Evolutionary conservation across 2,797 vertebrate genomes (phyloP), one percentile per base, ranked within the genome.

Genomic region (Fistularia commersonii): DNA sequence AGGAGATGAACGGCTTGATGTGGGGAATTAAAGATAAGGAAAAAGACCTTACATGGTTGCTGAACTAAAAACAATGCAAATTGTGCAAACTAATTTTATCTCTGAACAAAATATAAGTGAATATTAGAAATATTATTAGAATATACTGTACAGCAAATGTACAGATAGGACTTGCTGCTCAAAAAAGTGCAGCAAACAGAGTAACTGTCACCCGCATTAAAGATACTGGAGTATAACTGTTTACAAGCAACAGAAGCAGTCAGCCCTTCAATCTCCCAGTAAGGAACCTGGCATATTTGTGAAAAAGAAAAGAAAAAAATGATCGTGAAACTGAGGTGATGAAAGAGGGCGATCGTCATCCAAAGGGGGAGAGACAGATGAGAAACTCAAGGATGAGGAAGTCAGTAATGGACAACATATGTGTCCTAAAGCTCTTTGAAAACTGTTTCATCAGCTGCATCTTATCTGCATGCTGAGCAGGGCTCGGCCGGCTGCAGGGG

Each of bases 401-500:
- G 69, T 79, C 74, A 63, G 54, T 86, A 88, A 86, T 83, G 60
- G 70, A 67, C 75, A 84, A 74, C 82, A 83, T 51, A 52, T 84
- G 78, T 54, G 41, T 49, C 57, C 49, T 38, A 50, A 2, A 5
- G 13, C 59, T 72, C 53, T 45, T 38, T 37, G 61, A 67, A 77
- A 79, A 71, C 41, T 77, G 77, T 82, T 84, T 86, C 71, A 83
- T 87, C 79, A 83, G 81, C 84, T 77, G 83, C 54, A 61, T 78
- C 75, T 84, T 86, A 79, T 87, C 76, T 66, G 46, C 5, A 6
- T 56, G 64, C 74, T 78, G 71, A 48, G 49, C 67, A 62, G 61
- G 45, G 46, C 61, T 51, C 7, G 7, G 37, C 66, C 35, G 64
- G 66, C 61, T 72, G 57, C 42, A 57, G 64, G 75, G 71, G 74